Evolutionary conservation across 2,113 vertebrate genomes (phyloP).

Genomic region (Trichechus manatus): DNA sequence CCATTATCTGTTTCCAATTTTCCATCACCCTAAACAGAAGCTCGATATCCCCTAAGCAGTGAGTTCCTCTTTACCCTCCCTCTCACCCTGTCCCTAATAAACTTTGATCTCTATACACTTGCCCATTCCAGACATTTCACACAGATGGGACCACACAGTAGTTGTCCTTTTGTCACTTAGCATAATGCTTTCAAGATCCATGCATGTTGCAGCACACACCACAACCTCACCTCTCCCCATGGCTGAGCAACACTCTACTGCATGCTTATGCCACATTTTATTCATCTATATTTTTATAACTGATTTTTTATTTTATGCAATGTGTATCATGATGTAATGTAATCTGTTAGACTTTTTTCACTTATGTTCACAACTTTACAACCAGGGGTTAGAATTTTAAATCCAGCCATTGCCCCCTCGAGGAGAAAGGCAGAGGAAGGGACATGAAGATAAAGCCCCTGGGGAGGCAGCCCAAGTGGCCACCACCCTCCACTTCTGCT

Average conservation of each 20-base stretch:
- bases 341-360: not conserved
- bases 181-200: not conserved
- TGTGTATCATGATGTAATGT: not conserved
- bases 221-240: not conserved
- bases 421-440: not conserved
- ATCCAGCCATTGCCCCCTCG: not conserved
- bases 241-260: not conserved
- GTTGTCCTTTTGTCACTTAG: not conserved
- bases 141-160: not conserved
- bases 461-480: fast-evolving
- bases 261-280: not conserved
- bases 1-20: not conserved
- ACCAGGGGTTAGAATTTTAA: not conserved
- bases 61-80: not conserved
- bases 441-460: not conserved
- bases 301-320: not conserved
- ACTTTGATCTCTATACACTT: not conserved
- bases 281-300: not conserved
- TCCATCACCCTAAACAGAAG: not conserved
- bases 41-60: not conserved
- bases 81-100: not conserved
- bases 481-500: not conserved
- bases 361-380: not conserved
- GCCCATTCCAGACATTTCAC: not conserved
- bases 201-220: not conserved